Conservation (phyloP, 1,140 invertebrate species). For the Pogonus chalceus region DNA sequence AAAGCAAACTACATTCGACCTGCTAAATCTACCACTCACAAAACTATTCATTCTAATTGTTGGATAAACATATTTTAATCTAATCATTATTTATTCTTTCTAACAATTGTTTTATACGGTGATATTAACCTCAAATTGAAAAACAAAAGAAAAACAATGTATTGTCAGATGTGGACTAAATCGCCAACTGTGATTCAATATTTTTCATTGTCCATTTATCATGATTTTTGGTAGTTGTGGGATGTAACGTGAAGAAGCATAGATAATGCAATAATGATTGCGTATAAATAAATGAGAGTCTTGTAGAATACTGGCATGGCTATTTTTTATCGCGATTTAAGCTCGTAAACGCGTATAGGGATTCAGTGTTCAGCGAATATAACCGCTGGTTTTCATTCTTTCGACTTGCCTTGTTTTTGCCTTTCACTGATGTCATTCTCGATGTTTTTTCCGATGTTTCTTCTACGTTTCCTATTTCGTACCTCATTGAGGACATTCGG, state of each 20-base stretch:
- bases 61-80: too few relatives aligned
- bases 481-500: neutral
- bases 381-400: neutral
- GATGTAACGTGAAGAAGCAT: neutral
- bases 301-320: neutral
- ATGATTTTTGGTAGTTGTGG: neutral
- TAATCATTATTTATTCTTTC: too few relatives aligned
- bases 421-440: neutral
- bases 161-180: too few relatives aligned
- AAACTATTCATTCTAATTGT: too few relatives aligned
- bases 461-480: neutral
- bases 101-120: too few relatives aligned
- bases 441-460: neutral
- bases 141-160: too few relatives aligned
- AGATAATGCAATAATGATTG: conserved; percentile 6
- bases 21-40: too few relatives aligned
- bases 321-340: conserved; percentile 5
- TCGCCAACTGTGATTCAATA: too few relatives aligned
- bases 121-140: too few relatives aligned
- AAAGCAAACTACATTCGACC: too few relatives aligned
- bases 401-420: neutral
- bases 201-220: conserved; percentile 1
- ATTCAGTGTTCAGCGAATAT: neutral
- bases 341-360: neutral
- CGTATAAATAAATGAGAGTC: conserved; percentile 6